Evolutionary conservation across 2,797 vertebrate genomes (phyloP), one percentile per base, ranked within the genome.

Genomic region (Sphenopsis melanotis): DNA sequence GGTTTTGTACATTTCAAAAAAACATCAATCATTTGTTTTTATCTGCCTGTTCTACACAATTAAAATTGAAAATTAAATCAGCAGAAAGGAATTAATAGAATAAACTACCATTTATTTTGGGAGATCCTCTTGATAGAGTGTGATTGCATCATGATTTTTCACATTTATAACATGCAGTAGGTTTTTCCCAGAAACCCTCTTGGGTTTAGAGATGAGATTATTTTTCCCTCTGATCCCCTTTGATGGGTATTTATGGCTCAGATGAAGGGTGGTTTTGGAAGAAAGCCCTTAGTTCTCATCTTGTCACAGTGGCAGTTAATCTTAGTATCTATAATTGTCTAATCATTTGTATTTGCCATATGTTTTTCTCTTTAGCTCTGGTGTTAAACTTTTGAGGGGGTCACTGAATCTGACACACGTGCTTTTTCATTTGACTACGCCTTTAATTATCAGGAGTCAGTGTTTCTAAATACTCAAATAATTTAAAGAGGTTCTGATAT

Each of bases 1-100:
- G 91, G 63, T 69, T 93, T 93, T 91, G 46, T 53, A 66, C 39
- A 27, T 82, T 93, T 83, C 59, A 34, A 71, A 92, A 92, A 91
- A 69, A 1, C 26, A 89, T 44, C 4, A 47, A 6, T 76, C 13
- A 66, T 70, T 95, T 17, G 23, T 90, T 90, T 88, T 30, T 82
- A n/a, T 90, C 70, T 93, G 46, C 41, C 41, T 63, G 15, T 64
- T 74, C 52, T 84, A 34, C 11, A 36, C 49, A 80, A 81, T 90
- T 90, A 77, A 87, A 95, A 77, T 30, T n/a, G 42, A 64, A 68
- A 89, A 79, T 69, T 27, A 68, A 86, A 56, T 41, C 6, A 57
- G 32, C 36, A 78, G 69, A 68, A 86, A 83, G 19, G 17, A 90
- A 87, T 61, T 8, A 37, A 47, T 32, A 37, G 20, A 64, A 59